A percentile compares a stretch with the other conserved stretches of the same genome.
These are phyloP conservation scores for Mustela nigripes DNA, from an alignment of 2,113 vertebrate species.

Conservation along the genomic window DNA sequence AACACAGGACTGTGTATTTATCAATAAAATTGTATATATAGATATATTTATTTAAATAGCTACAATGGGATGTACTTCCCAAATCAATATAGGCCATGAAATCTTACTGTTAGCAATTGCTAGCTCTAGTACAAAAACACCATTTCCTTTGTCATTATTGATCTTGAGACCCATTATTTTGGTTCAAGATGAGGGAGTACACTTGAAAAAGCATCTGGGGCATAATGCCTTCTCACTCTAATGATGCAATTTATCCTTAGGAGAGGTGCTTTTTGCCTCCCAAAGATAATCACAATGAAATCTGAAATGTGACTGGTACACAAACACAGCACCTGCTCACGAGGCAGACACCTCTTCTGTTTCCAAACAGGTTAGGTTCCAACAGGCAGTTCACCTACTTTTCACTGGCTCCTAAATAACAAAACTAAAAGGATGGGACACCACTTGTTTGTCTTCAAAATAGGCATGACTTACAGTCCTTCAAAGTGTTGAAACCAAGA, in stretches of 20 bases:
- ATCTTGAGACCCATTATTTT: constrained; percentile 11
- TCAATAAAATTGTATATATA: neutral
- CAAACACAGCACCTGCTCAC: neutral
- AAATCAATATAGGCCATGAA: neutral
- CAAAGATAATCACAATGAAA: neutral
- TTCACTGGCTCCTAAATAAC: neutral
- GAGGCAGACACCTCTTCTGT: neutral
- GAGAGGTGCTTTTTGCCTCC: neutral
- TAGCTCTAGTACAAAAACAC: constrained; percentile 31
- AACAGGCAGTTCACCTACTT: neutral
- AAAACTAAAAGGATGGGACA: neutral
- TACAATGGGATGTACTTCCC: neutral
- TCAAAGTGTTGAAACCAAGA: neutral
- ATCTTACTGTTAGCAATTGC: neutral
- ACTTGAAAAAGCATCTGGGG: neutral
- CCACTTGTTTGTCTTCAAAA: neutral
- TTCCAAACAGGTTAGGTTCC: neutral
- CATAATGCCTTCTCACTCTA: neutral
- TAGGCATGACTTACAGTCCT: fast-evolving
- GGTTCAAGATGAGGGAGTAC: neutral
- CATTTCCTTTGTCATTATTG: constrained; percentile 1
- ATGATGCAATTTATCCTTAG: neutral
- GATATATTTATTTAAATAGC: neutral
- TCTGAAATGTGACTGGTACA: neutral
- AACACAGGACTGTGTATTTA: neutral